Percentiles rank a stretch among this genome's conserved stretches.
Conservation (phyloP, 2,797 vertebrate genomes). For the Apogon hyalosoma region DNA sequence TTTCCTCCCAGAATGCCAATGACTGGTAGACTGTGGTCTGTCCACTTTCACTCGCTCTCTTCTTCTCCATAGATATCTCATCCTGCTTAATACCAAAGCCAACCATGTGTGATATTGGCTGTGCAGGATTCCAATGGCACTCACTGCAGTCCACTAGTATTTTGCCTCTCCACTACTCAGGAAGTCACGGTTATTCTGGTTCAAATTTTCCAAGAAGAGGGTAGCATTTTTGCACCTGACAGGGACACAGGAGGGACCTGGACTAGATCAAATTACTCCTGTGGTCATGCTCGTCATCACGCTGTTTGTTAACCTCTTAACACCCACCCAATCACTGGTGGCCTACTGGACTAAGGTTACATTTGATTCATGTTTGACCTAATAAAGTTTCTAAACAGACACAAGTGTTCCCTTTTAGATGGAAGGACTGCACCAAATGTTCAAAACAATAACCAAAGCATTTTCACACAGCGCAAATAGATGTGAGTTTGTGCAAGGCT, state of each 20-base stretch:
- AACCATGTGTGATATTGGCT: slow-evolving; percentile 78
- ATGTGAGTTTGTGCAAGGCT: no score
- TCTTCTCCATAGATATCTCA: slow-evolving; percentile 56
- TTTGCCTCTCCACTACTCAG: slow-evolving; percentile 46
- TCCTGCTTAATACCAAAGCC: slow-evolving; percentile 69
- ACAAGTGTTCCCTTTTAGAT: no score
- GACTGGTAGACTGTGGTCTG: slow-evolving; percentile 28
- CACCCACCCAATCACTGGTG: no score
- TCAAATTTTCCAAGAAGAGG: slow-evolving; percentile 33
- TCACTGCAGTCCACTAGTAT: slow-evolving; percentile 46
- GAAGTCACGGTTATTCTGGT: slow-evolving; percentile 48
- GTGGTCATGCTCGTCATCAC: slow-evolving; percentile 27
- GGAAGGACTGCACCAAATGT: no score
- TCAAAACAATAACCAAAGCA: no score
- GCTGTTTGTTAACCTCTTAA: no score
- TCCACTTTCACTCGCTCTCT: slow-evolving; percentile 33
- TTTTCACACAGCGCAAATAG: no score
- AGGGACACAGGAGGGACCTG: slow-evolving; percentile 25
- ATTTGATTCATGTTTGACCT: no score
- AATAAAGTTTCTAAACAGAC: no score
- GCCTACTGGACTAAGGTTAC: no score
- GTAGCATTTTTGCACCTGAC: slow-evolving; percentile 38
- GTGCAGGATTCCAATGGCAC: slow-evolving; percentile 57
- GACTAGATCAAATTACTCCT: slow-evolving; percentile 50
- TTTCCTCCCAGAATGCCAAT: slow-evolving; percentile 29